A percentile compares a stretch with the other conserved stretches of the same genome.
Conservation (phyloP, 2,888 invertebrate species). For the Watsonalla cultraria region DNA sequence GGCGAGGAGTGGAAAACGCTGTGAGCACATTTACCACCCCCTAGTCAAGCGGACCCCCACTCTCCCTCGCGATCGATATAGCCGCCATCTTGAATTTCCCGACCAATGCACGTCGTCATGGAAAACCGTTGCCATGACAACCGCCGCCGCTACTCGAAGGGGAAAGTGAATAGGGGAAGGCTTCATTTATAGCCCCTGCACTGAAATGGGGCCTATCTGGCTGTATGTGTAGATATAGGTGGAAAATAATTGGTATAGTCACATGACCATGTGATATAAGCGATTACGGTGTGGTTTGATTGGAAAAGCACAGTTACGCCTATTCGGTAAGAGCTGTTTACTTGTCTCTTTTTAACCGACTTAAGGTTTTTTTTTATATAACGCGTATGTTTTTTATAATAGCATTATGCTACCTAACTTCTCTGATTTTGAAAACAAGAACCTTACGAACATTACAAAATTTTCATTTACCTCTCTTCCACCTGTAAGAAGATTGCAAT, state of each 20-base stretch:
- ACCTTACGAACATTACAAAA: no score
- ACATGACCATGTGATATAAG: neutral
- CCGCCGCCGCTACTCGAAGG: conserved; percentile 43
- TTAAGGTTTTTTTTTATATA: no score
- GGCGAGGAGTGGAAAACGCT: conserved; percentile 20
- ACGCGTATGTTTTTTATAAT: no score
- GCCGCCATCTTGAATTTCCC: conserved; percentile 77
- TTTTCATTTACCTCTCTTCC: no score
- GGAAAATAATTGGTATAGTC: neutral
- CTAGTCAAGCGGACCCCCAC: conserved; percentile 32
- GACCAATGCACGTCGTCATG: conserved; percentile 73
- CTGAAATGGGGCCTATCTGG: conserved; percentile 14
- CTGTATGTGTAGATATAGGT: neutral
- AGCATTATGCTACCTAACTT: no score
- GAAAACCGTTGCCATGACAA: conserved; percentile 61
- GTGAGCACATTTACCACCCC: conserved; percentile 45
- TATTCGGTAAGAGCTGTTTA: no score
- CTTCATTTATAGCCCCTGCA: conserved; percentile 34
- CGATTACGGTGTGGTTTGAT: no score
- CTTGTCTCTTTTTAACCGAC: no score
- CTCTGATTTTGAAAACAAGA: no score
- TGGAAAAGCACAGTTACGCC: no score
- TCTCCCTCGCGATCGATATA: conserved; percentile 61
- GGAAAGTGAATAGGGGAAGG: conserved; percentile 65
- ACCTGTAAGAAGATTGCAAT: no score